These are phyloP conservation scores for Drosophila paramelanica DNA, from an alignment of 2,888 invertebrate species.

Conservation along the genomic window DNA sequence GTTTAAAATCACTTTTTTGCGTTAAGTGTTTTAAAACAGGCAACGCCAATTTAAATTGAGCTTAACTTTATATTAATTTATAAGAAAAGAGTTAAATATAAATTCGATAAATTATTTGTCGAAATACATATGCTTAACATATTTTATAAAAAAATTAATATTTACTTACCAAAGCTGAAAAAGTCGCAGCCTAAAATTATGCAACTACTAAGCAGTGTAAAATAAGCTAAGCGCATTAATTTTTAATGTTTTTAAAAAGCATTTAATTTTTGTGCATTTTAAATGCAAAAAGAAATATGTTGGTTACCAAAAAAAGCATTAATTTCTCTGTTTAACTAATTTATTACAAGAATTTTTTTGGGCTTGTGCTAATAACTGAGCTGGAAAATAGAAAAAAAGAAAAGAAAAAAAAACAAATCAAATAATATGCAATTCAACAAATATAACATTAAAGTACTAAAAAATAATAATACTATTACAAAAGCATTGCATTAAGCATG, in stretches of 20 bases:
- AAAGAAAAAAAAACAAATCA: constrained; percentile 54
- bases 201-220: constrained; percentile 36
- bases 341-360: constrained; percentile 66
- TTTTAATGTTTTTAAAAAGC: constrained; percentile 37
- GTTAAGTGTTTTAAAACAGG: too few relatives aligned
- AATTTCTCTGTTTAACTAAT: constrained; percentile 58
- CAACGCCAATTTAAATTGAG: too few relatives aligned
- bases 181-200: constrained; percentile 2
- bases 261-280: constrained; percentile 22
- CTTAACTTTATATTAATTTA: too few relatives aligned
- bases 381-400: constrained; percentile 68
- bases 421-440: constrained; percentile 54
- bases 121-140: too few relatives aligned
- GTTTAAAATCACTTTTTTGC: too few relatives aligned
- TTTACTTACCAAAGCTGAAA: constrained; percentile 51
- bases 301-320: constrained; percentile 48
- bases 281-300: constrained; percentile 32
- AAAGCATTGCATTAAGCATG: constrained; percentile 59
- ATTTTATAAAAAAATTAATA: neutral
- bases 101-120: too few relatives aligned
- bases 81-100: too few relatives aligned
- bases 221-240: constrained; percentile 38
- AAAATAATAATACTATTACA: constrained; percentile 50
- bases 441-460: constrained; percentile 55
- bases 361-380: constrained; percentile 77